These are phyloP conservation scores for Rhynchomys soricoides DNA, from an alignment of 2,113 vertebrate species.

Conservation along the genomic window DNA sequence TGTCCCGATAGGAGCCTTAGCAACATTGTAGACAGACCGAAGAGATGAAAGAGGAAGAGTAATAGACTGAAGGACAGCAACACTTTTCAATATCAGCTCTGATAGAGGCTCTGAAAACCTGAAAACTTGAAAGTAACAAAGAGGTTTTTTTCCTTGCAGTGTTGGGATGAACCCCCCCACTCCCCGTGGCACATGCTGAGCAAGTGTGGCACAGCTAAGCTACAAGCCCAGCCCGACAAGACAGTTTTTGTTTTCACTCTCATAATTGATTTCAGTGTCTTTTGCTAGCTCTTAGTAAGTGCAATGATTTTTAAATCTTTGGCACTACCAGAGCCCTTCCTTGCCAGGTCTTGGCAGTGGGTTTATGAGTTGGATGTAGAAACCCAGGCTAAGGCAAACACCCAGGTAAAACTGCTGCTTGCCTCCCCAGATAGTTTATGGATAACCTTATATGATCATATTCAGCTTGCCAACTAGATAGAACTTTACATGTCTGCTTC, in stretches of 20 bases:
- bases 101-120: background rate
- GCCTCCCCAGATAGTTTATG: background rate
- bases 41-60: background rate
- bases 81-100: background rate
- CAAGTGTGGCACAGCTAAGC: background rate
- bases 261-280: background rate
- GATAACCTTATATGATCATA: background rate
- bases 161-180: background rate
- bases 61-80: background rate
- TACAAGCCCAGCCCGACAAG: background rate
- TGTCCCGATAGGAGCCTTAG: fast-evolving
- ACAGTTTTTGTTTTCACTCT: background rate
- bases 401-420: background rate
- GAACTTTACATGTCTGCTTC: background rate
- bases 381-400: background rate
- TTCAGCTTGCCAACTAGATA: background rate
- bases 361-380: background rate
- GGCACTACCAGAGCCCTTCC: background rate
- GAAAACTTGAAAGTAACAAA: background rate
- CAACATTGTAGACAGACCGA: too few relatives aligned
- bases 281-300: background rate
- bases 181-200: background rate
- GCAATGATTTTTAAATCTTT: background rate
- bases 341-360: background rate
- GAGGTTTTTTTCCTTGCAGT: background rate